Evolutionary conservation across 2,113 vertebrate species (phyloP).

Genomic region (Otis tarda): DNA sequence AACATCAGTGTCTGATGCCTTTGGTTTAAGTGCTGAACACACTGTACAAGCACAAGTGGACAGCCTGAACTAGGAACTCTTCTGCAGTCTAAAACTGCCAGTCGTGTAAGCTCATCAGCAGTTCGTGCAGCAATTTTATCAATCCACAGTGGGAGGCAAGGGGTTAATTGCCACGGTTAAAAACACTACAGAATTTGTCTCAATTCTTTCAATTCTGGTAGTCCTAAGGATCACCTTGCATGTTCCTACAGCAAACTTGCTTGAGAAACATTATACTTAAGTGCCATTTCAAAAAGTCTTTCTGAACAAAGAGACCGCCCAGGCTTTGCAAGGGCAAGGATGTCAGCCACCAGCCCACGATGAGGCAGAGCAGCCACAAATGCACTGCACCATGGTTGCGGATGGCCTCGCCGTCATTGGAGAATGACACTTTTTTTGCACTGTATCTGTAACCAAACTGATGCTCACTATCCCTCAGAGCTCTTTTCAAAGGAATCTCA

Average conservation of each 20-base stretch:
- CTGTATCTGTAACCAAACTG: not conserved
- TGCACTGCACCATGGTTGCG: fast-evolving
- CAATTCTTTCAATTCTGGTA: not conserved
- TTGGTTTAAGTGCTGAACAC: slow-evolving; percentile 13
- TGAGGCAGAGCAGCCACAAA: not conserved
- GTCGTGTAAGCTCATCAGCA: not conserved
- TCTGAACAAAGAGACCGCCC: not conserved
- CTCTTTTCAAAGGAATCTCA: not conserved
- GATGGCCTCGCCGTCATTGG: not conserved
- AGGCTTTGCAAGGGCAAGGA: not conserved
- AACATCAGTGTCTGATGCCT: not conserved
- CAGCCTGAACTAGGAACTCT: not conserved
- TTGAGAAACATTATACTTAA: not conserved
- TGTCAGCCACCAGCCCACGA: not conserved
- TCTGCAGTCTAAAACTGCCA: not conserved
- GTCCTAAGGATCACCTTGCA: not conserved
- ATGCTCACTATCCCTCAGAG: not conserved
- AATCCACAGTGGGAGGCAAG: not conserved
- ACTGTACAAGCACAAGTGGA: not conserved
- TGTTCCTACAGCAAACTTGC: not conserved
- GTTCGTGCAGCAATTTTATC: not conserved
- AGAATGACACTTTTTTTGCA: not conserved
- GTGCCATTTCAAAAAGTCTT: not conserved
- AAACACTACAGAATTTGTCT: not conserved
- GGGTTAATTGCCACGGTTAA: not conserved